phyloP scores from a whole-genome alignment of 1,140 invertebrate genomes.

The Spodoptera frugiperda region DNA sequence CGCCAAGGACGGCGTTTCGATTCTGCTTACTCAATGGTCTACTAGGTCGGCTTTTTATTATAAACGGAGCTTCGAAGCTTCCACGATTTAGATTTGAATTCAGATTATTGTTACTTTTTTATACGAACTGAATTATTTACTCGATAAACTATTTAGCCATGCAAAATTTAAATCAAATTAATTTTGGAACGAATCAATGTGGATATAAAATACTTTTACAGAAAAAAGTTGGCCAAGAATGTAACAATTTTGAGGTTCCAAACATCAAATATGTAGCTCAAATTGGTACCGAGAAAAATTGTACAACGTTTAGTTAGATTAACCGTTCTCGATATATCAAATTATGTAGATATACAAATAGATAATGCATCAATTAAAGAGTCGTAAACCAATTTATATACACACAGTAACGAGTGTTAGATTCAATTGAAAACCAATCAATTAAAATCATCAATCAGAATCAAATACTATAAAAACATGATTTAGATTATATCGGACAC shows the following conservation, averaged over 20 bases:
- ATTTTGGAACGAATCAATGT: background rate
- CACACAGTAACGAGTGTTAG: slow-evolving; percentile 12
- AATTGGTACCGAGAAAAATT: slow-evolving; percentile 27
- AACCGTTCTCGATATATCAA: slow-evolving; percentile 1
- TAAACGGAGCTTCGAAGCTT: slow-evolving; percentile 63
- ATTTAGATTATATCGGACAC: slow-evolving; percentile 3
- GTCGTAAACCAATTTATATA: slow-evolving; percentile 29
- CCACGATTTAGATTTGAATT: slow-evolving; percentile 21
- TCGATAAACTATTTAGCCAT: too few relatives aligned
- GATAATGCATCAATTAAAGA: slow-evolving; percentile 33
- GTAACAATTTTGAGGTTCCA: slow-evolving; percentile 2
- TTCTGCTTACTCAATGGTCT: slow-evolving; percentile 78
- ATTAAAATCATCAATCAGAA: slow-evolving; percentile 28
- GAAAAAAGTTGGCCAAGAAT: slow-evolving; percentile 16
- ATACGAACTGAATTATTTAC: background rate
- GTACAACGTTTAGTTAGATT: slow-evolving; percentile 1
- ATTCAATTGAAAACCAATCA: slow-evolving; percentile 30
- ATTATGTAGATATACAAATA: slow-evolving; percentile 10
- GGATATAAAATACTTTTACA: background rate
- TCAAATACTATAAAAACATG: slow-evolving; percentile 18
- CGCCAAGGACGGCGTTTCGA: slow-evolving; percentile 76
- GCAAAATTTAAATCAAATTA: background rate
- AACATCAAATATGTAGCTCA: background rate
- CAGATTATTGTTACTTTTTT: background rate
- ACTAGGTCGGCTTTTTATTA: slow-evolving; percentile 69